These are phyloP conservation scores for Zele albiditarsus DNA, from an alignment of 2,888 invertebrate species.

Conservation along the genomic window DNA sequence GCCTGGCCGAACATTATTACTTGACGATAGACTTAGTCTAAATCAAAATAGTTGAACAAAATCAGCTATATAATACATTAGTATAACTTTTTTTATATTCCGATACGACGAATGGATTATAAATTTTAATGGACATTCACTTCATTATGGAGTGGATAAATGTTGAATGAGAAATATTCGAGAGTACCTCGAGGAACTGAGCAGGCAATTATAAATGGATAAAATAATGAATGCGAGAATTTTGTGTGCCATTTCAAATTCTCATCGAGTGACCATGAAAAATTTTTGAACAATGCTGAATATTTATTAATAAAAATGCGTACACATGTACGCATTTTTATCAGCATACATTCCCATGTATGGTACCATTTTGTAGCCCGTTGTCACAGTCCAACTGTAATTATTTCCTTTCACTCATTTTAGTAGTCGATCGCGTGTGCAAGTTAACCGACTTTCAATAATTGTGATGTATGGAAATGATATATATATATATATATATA, in stretches of 20 bases:
- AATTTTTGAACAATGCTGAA: background rate
- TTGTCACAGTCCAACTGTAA: background rate
- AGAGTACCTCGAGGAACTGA: background rate
- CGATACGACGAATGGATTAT: slow-evolving; percentile 28
- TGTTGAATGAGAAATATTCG: background rate
- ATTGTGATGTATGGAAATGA: background rate
- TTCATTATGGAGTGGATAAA: background rate
- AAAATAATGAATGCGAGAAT: background rate
- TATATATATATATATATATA: background rate
- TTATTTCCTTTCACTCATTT: background rate
- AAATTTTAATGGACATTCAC: background rate
- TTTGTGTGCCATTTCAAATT: background rate
- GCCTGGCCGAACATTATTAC: slow-evolving; percentile 41
- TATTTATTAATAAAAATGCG: background rate
- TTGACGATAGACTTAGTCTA: slow-evolving; percentile 36
- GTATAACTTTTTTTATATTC: slow-evolving; percentile 36
- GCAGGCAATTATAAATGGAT: background rate
- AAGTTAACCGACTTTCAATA: background rate
- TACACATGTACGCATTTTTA: background rate
- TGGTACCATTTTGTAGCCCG: background rate
- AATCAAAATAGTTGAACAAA: slow-evolving; percentile 13
- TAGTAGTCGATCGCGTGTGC: background rate
- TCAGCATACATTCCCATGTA: background rate
- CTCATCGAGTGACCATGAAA: background rate
- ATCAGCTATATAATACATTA: slow-evolving; percentile 6